Base-by-base conservation (phyloP, 2,888 invertebrate species). In the Lithophane semibrunnea region DNA sequence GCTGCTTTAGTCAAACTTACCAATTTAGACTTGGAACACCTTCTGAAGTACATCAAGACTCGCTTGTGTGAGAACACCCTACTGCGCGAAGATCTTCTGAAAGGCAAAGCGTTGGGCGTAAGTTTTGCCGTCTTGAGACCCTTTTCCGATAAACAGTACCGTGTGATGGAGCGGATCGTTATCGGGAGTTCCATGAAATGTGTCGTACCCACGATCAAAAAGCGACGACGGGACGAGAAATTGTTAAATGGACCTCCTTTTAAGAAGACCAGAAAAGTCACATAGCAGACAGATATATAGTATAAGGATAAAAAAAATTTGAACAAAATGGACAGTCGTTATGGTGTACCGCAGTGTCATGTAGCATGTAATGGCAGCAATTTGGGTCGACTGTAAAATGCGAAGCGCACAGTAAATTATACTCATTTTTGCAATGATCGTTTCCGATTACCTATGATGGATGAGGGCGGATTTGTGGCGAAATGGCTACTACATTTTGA, bases 371-470 rank as follows among this genome's bases (percentile, higher is more conserved):
- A 96, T 95, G 92, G 91, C 91, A 84, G 93, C 93, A 94, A 96
- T 96, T 95, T 94, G 93, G 93, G 90, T 88, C 91, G 92, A 92
- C 91, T 94, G 93, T 92, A 93, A 95, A 94, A 94, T 93, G 92
- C 91, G 93, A 90, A 91, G 92, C 93, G 92, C 93, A 90, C 90
- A 90, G 92, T 93, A 94, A 95, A 96, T 95, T 94, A 95, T 93
- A 92, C 93, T 94, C 94, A 94, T 95, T 94, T 94, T 92, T 93
- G 94, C 94, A 95, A 93, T 94, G 95, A 95, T 95, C 94, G 94
- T 90, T 95, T 96, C 95, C 95, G 95, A 95, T 95, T 95, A 95
- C 94, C 93, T 91, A 91, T 95, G 94, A 95, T 94, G 92, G 92
- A 95, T 93, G 91, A 89, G 87, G 87, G 85, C 89, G 89, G 91